Conservation (phyloP, 1,140 invertebrate genomes). For the Berghia stephanieae region DNA sequence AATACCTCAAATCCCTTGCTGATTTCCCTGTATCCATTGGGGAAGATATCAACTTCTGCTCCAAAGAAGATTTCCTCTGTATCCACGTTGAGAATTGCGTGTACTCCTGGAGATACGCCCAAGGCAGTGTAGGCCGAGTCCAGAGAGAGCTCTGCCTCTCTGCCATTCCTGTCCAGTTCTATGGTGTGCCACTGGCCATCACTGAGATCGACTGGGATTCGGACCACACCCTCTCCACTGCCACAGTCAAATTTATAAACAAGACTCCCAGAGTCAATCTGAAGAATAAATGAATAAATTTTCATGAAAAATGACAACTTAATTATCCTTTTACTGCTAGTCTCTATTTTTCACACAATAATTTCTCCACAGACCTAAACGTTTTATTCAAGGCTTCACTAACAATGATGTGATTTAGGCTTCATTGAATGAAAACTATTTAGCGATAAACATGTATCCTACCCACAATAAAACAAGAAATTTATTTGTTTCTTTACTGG, state of each 20-base stretch:
- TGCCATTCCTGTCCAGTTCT: conserved; percentile 80
- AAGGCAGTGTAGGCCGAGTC: conserved; percentile 82
- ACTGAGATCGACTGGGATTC: conserved; percentile 80
- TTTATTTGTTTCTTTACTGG: too few relatives aligned
- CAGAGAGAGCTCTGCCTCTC: conserved; percentile 77
- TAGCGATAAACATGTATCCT: too few relatives aligned
- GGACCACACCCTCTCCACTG: conserved; percentile 86
- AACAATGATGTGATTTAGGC: too few relatives aligned
- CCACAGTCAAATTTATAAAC: conserved; percentile 92
- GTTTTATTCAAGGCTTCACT: too few relatives aligned
- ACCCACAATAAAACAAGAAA: too few relatives aligned
- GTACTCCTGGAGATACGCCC: conserved; percentile 81
- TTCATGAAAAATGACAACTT: not conserved
- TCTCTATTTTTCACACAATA: not conserved
- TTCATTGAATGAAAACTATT: too few relatives aligned
- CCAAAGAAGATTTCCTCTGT: conserved; percentile 85
- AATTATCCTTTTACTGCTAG: not conserved
- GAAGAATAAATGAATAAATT: conserved; percentile 22
- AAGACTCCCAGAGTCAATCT: conserved; percentile 81
- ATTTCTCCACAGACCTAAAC: too few relatives aligned
- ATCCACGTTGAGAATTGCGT: conserved; percentile 87
- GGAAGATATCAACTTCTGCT: conserved; percentile 78
- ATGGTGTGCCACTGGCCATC: conserved; percentile 93
- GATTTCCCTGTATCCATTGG: conserved; percentile 77
- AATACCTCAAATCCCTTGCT: conserved; percentile 78